Evolutionary conservation across 2,888 invertebrate genomes (phyloP), one percentile per base, ranked within the genome.

Genomic region (Scrobipalpa costella): DNA sequence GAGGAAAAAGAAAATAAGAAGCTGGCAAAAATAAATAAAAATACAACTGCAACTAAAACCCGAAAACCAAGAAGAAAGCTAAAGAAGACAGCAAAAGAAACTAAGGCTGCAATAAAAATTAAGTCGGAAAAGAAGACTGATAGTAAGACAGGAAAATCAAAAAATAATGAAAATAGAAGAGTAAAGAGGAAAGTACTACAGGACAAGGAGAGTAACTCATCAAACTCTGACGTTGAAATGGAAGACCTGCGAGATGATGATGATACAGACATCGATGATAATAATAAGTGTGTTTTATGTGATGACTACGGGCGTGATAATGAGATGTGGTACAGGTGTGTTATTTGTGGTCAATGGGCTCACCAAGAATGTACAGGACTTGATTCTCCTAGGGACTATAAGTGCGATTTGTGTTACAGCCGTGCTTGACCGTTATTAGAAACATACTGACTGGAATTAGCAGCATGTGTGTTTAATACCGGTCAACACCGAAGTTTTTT

Each of bases 261-360:
- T 13, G 64, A 63, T 40, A 59, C 21, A 34, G 58, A 64, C 65
- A 70, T 71, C 66, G 71, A 71, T 63, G 67, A 64, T 15, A 65
- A 65, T 17, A 71, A 73, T 58, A 68, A 47, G 61, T 74, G 74
- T 62, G 66, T 73, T n/a, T 57, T 74, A 65, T 74, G 73, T 58
- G 38, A 61, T 33, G 72, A 76, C 65, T 73, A 71, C 58, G 73
- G 73, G 36, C 47, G 67, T 65, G 64, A 73, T 63, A 71, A 73
- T 27, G 73, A 75, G 60, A 66, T 69, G 57, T 73, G 72, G 71
- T 75, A 66, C 68, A 63, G 68, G 21, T 69, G 50, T 21, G 50
- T 50, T 9, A 8, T 9, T 19, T 50, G 50, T 50, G 50, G 50
- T 1, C 11, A 2, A 0, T 50, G 50, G 50, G 50, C 50, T 9